Evolutionary conservation across 1,140 invertebrate species (phyloP), one percentile per base, ranked within the genome.

Genomic region (Zaprionus africanus): DNA sequence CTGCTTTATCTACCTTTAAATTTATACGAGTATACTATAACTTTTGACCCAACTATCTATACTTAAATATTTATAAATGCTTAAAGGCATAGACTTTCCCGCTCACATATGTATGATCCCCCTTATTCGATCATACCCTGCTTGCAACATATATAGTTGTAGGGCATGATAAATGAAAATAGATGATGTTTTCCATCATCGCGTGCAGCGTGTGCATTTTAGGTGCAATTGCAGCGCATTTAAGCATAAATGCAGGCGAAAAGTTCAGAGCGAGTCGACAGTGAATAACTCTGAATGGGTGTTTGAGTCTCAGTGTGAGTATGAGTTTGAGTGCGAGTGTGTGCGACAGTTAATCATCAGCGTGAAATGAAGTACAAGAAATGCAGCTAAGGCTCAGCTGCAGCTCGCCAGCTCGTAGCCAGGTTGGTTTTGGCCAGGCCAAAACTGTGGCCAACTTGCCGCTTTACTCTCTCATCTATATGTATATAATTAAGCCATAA

Each of bases 401-500:
- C n/a, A 7, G n/a, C 41, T 46, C n/a, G 41, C n/a, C 6, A 9
- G n/a, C n/a, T 34, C 9, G 31, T 11, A 46, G 26, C 22, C 22
- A 57, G 38, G 24, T 46, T 31, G n/a, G 36, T 65, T 65, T 56
- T 65, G 62, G 51, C 51, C 49, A 17, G 62, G 49, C 51, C 49
- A 17, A 65, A 65, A 65, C 34, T 56, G 22, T 41, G 19, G 28
- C 34, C 34, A 56, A 43, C 51, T 65, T 28, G 34, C 34, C 62
- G 19, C 46, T 28, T 56, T 28, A 26, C 24, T n/a, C 22, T 56
- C 62, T 65, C 34, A 70, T 61, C 28, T 54, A 38, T 71, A 59
- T 59, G 53, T 71, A 86, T 90, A 87, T 86, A 90, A 90, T 90
- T 90, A 90, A 90, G 87, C 70, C 82, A 90, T 90, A 90, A 90